phyloP scores from a whole-genome alignment of 1,140 invertebrate species.

The Brachionus koreanus region DNA sequence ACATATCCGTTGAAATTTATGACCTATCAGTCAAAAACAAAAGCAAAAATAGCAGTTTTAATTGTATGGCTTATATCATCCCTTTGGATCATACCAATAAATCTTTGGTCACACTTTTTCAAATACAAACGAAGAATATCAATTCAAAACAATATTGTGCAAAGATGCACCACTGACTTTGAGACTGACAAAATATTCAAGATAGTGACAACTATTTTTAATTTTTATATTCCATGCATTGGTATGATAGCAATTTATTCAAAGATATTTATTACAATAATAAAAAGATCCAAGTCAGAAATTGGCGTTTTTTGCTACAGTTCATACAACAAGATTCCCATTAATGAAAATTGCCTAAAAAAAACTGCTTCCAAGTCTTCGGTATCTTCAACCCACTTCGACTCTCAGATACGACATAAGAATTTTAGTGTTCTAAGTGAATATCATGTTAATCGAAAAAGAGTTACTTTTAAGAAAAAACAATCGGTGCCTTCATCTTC shows the following conservation, averaged over 20 bases:
- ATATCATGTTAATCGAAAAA: background rate
- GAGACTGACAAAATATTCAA: constrained; percentile 40
- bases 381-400: background rate
- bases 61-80: constrained; percentile 61
- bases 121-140: background rate
- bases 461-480: constrained; percentile 9
- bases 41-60: constrained; percentile 59
- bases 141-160: background rate
- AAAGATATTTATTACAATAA: constrained; percentile 18
- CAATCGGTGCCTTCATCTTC: background rate
- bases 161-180: constrained; percentile 1
- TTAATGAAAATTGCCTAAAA: background rate
- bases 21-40: constrained; percentile 61
- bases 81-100: constrained; percentile 62
- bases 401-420: background rate
- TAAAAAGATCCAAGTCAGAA: constrained; percentile 29
- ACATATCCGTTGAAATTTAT: constrained; percentile 65
- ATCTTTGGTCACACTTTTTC: constrained; percentile 56
- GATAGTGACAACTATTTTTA: constrained; percentile 12
- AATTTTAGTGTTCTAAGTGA: background rate
- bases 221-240: constrained; percentile 44
- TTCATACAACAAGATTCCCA: background rate
- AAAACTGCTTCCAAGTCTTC: background rate
- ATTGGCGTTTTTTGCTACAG: constrained; percentile 13
- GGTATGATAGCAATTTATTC: constrained; percentile 41